Evolutionary conservation across 1,140 invertebrate species (phyloP), one percentile per base, ranked within the genome.

Genomic region (Drosophila chauvacae): DNA sequence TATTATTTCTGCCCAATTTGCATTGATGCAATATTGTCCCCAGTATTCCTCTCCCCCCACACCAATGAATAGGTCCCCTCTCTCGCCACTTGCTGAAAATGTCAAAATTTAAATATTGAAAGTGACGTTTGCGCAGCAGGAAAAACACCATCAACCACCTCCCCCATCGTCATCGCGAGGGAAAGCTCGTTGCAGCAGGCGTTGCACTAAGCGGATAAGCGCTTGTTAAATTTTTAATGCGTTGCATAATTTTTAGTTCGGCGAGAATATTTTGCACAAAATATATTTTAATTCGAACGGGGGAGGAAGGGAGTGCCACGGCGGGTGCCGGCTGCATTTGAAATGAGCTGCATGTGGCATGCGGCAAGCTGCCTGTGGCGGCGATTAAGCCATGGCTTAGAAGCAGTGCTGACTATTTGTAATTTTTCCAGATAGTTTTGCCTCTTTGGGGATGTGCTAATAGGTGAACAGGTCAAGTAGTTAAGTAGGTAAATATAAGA

Each of bases 221-320:
- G 80, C 77, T 88, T 90, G 84, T 88, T 90, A 88, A 88, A 88
- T 88, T 88, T 88, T 90, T 88, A 88, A 88, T 88, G 84, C 85
- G 53, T 88, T 87, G 83, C 83, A 88, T 90, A 88, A 90, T 90
- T 90, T 88, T 88, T 65, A 90, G 81, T 84, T 90, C 53, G 60
- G 45, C 62, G 77, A 50, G 84, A 77, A 82, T 87, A 82, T 87
- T 77, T 80, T 68, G 68, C 83, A 77, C 85, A 68, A 72, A 81
- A 78, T 80, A 50, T 50, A 81, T 83, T 87, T 87, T 84, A 87
- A 88, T 87, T 80, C 80, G 58, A 77, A 70, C 39, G 37, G 35
- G 18, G 39, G 7, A 11, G 23, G 30, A n/a, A 37, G 37, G 7
- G 33, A 14, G 53, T 10, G 13, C 48, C 53, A 55, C 72, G 41